Percentiles rank a stretch among this genome's conserved stretches.
Evolutionary conservation across 2,797 vertebrate species (phyloP).

Genomic region (Cyprinodon diabolis): DNA sequence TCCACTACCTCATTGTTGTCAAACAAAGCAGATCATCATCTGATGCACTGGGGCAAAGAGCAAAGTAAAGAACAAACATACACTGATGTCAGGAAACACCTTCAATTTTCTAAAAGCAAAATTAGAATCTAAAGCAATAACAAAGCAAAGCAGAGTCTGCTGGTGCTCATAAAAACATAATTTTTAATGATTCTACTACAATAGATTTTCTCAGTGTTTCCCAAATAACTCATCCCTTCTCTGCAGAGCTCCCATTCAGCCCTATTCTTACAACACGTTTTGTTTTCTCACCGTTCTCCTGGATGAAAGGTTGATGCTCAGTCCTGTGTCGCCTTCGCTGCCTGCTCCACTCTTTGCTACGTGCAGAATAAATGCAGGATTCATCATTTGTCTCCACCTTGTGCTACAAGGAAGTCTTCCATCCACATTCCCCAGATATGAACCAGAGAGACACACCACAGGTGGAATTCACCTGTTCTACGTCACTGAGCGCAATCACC

Average conservation of each 20-base stretch:
- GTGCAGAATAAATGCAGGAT: constrained; percentile 10
- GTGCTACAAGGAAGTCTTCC: constrained; percentile 69
- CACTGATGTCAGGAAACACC: not conserved
- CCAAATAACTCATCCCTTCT: not conserved
- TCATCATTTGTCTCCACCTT: constrained; percentile 57
- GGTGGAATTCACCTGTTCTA: constrained; percentile 33
- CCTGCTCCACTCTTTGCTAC: constrained; percentile 5
- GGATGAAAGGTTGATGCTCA: not conserved
- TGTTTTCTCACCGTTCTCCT: constrained; percentile 28
- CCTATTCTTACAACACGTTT: not conserved
- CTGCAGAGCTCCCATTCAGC: not conserved
- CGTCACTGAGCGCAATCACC: constrained; percentile 7
- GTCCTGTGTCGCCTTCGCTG: not conserved
- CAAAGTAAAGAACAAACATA: not conserved
- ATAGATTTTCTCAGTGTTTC: constrained; percentile 10
- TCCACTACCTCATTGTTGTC: not conserved
- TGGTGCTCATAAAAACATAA: not conserved
- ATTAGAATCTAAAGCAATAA: not conserved
- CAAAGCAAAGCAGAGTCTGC: too few species aligned
- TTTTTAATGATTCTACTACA: not conserved
- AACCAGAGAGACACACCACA: constrained; percentile 13
- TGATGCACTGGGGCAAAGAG: not conserved
- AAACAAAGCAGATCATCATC: not conserved
- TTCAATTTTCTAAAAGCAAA: not conserved
- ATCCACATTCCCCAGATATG: constrained; percentile 54